These are phyloP conservation scores for Mythimna pallens DNA, from an alignment of 2,888 invertebrate species.

Conservation along the genomic window DNA sequence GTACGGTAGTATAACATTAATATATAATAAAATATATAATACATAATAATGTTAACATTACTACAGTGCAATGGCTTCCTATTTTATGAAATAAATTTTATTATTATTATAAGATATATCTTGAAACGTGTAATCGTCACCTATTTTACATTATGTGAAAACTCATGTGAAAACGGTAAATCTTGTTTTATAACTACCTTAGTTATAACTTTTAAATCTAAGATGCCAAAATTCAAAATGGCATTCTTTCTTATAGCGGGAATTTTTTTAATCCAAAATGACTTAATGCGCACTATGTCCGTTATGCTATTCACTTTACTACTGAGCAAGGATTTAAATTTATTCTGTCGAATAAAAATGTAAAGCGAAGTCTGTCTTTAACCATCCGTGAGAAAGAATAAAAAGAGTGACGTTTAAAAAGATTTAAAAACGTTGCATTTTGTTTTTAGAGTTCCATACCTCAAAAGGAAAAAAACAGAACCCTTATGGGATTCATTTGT, in stretches of 20 bases:
- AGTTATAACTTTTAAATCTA: conserved; percentile 8
- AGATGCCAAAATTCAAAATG: conserved; percentile 38
- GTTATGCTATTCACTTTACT: conserved; percentile 21
- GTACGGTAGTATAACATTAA: too few relatives aligned
- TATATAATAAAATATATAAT: too few relatives aligned
- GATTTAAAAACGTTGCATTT: conserved; percentile 21
- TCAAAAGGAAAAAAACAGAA: too few relatives aligned
- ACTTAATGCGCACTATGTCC: conserved; percentile 42
- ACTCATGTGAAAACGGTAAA: neutral
- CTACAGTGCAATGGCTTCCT: too few relatives aligned
- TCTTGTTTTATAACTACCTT: neutral
- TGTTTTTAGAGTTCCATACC: neutral
- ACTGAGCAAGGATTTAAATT: conserved; percentile 54
- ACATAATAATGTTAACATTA: too few relatives aligned
- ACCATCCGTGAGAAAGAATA: conserved; percentile 20
- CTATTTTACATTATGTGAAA: too few relatives aligned
- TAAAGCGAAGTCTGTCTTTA: conserved; percentile 27
- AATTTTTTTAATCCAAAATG: conserved; percentile 45
- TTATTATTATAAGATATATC: too few relatives aligned
- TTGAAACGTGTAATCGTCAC: neutral
- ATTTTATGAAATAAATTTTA: too few relatives aligned
- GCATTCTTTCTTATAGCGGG: conserved; percentile 7
- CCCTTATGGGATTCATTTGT: too few relatives aligned
- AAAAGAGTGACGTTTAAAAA: conserved; percentile 24
- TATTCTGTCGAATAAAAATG: conserved; percentile 57